Base-by-base conservation (phyloP, 2,888 invertebrate genomes). In the Cyrtodaria siliqua region DNA sequence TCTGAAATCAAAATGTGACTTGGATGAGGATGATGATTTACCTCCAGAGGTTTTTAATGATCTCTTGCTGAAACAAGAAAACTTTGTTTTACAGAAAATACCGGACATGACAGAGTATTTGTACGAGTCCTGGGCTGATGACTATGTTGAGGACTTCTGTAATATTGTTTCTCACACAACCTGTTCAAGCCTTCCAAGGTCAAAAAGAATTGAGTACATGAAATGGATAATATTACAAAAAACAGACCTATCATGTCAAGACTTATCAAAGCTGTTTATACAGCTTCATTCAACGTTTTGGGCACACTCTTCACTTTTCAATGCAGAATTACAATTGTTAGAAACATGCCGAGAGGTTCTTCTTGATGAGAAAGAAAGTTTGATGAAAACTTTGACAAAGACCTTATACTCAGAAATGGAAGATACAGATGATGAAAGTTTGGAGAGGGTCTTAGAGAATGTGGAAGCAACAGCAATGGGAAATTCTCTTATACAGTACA, bases 21-120 rank as follows among this genome's bases (percentile, higher is more conserved):
- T 79, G 16, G 82, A 78, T 14, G 63, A 60, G 9, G 81, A 83
- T 20, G 79, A 76, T 24, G 67, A 66, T 4, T 26, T 83, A 24
- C 83, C 83, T 12, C 12, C 27, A 18, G 0, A 75, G n/a, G 18
- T 85, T 3, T 29, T 83, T n/a, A 14, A 29, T 33, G 70, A 73
- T n/a, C 49, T 82, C 1, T 50, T 75, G 2, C 9, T 57, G 14
- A 62, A 57, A 42, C 82, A 81, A 33, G 59, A 72, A 53, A 56
- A 62, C 29, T 63, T 74, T 9, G 33, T 85, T 44, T 18, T 16
- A 2, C 59, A 73, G 12, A 40, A 59, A 18, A 42, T 74, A 23
- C 70, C 57, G 14, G 40, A 61, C 18, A 18, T 70, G 1, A 2
- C 40, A 18, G 23, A 67, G 1, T 33, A 33, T 33, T 60, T 44